These are phyloP conservation scores for Andrena dorsata DNA, from an alignment of 2,888 invertebrate species.

Conservation along the genomic window DNA sequence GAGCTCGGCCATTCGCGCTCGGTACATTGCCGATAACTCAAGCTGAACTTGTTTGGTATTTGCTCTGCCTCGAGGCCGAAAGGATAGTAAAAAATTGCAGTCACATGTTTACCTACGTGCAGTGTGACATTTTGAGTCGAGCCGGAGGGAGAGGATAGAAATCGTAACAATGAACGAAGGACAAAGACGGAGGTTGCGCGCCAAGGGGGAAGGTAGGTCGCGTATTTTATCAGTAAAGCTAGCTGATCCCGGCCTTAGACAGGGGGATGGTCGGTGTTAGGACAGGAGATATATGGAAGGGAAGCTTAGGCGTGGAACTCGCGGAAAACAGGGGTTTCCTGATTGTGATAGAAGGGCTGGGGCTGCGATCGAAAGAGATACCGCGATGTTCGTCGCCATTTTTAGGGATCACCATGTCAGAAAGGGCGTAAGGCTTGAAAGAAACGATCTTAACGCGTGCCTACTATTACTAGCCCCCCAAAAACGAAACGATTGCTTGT, in stretches of 20 bases:
- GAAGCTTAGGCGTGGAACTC: conserved; percentile 1
- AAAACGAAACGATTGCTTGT: not conserved
- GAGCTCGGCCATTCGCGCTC: not conserved
- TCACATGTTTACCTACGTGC: not conserved
- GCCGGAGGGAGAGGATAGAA: not conserved
- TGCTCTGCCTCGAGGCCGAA: not conserved
- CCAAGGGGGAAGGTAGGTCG: not conserved
- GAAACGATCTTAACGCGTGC: not conserved
- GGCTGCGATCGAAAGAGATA: conserved; percentile 6
- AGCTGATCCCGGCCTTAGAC: conserved; percentile 14
- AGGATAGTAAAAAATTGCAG: not conserved
- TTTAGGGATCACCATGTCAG: not conserved
- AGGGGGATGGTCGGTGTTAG: conserved; percentile 21
- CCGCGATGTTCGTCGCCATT: not conserved
- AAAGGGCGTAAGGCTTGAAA: not conserved
- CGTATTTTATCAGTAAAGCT: conserved; percentile 15
- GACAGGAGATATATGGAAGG: conserved; percentile 10
- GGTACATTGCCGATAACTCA: not conserved
- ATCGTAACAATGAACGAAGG: not conserved
- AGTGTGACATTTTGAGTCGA: too few species aligned
- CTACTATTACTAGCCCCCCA: not conserved
- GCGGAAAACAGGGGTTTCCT: conserved; percentile 19
- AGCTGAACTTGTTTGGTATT: not conserved
- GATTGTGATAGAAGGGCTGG: conserved; percentile 4
- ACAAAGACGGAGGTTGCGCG: not conserved